phyloP scores from a whole-genome alignment of 2,113 vertebrate species.

The Apodemus speciosus region DNA sequence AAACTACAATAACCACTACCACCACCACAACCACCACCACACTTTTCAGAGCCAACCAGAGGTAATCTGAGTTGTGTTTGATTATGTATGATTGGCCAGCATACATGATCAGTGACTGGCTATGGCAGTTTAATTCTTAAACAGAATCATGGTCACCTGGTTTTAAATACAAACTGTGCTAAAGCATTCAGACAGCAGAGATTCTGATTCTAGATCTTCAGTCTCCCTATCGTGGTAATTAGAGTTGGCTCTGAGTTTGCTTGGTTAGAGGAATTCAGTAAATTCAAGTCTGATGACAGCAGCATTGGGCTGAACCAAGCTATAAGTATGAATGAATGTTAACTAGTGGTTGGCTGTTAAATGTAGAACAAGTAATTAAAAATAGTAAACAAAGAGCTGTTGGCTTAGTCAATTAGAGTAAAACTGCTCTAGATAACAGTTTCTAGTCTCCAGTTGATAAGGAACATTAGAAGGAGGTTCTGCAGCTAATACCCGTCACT shows the following conservation, averaged over 20 bases:
- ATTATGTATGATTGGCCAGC: conserved; percentile 54
- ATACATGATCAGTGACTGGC: conserved; percentile 62
- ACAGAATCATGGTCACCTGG: conserved; percentile 33
- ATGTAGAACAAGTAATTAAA: conserved; percentile 51
- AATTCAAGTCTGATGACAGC: neutral
- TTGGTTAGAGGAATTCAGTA: conserved; percentile 20
- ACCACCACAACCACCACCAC: no score
- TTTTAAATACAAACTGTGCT: conserved; percentile 51
- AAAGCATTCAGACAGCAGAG: conserved; percentile 20
- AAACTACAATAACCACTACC: neutral
- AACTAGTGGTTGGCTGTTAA: conserved; percentile 54
- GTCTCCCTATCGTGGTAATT: conserved; percentile 8
- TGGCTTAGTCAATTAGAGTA: conserved; percentile 34
- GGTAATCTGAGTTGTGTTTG: conserved; percentile 65
- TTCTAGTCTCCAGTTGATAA: neutral
- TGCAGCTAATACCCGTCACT: conserved; percentile 47
- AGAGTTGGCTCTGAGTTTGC: conserved; percentile 40
- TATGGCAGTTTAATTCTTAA: conserved; percentile 23
- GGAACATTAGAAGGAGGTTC: conserved; percentile 40
- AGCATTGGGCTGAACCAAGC: conserved; percentile 17
- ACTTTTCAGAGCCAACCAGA: conserved; percentile 56
- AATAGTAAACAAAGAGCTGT: conserved; percentile 30
- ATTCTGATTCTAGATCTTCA: conserved; percentile 22
- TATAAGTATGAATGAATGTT: conserved; percentile 14
- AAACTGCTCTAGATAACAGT: conserved; percentile 51